These are phyloP conservation scores for Hanleya hanleyi DNA, from an alignment of 2,888 invertebrate genomes.

Conservation along the genomic window DNA sequence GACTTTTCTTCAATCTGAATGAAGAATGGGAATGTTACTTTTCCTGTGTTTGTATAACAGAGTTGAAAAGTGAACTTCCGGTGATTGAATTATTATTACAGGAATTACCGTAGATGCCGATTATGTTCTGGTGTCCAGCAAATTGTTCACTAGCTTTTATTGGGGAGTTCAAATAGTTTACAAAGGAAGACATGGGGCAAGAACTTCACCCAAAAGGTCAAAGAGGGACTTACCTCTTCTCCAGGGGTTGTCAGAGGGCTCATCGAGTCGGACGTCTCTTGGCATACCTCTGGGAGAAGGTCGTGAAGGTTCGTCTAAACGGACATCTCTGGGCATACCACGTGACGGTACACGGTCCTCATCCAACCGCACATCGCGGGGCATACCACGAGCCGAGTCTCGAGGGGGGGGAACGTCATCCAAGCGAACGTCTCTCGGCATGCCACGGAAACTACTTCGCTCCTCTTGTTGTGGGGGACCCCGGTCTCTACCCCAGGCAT, in stretches of 20 bases:
- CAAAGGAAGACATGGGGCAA: too few relatives aligned
- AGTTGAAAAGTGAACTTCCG: too few relatives aligned
- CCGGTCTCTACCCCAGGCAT: not conserved
- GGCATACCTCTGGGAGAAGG: not conserved
- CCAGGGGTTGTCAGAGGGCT: not conserved
- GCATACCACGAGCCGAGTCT: not conserved
- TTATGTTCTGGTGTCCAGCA: too few relatives aligned
- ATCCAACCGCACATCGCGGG: not conserved
- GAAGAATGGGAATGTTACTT: too few relatives aligned
- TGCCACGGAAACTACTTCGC: not conserved
- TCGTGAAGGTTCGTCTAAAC: not conserved
- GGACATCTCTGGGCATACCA: not conserved
- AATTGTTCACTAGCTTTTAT: too few relatives aligned
- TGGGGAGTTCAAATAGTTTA: too few relatives aligned
- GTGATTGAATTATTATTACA: too few relatives aligned
- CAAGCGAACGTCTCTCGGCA: not conserved
- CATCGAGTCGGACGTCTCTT: not conserved
- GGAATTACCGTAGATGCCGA: too few relatives aligned
- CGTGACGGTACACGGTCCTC: not conserved
- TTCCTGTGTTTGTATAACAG: too few relatives aligned
- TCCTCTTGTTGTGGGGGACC: not conserved
- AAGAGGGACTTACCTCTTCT: too few relatives aligned
- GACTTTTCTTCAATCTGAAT: too few relatives aligned
- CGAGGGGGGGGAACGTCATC: not conserved
- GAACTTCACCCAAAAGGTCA: too few relatives aligned